phyloP scores from a whole-genome alignment of 2,113 vertebrate species.

The Cygnus atratus region DNA sequence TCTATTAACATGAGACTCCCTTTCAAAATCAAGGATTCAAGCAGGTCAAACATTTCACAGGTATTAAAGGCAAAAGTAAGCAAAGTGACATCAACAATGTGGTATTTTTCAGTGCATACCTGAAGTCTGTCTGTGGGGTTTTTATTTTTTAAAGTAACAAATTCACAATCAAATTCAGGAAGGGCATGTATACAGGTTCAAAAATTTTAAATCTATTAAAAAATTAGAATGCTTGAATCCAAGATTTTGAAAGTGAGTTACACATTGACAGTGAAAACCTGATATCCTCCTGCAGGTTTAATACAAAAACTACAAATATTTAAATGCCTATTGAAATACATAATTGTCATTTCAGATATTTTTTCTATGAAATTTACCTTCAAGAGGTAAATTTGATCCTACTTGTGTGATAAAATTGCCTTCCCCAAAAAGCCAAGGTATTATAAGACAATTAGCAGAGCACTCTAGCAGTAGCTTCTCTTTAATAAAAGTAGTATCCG shows the following conservation, averaged over 20 bases:
- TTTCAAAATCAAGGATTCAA: not conserved
- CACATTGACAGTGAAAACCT: not conserved
- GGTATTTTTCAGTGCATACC: not conserved
- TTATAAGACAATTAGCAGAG: not conserved
- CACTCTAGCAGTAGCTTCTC: not conserved
- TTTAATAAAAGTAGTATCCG: not conserved
- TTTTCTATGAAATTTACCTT: not conserved
- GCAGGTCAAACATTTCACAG: not conserved
- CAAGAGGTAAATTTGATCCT: not conserved
- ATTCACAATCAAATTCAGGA: not conserved
- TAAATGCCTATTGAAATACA: not conserved
- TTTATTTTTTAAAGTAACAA: not conserved
- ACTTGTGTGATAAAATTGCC: not conserved
- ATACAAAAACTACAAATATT: not conserved
- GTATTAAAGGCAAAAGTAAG: not conserved
- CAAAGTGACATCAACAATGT: not conserved
- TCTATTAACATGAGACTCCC: not conserved
- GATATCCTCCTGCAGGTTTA: not conserved
- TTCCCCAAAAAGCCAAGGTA: not conserved
- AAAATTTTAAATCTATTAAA: not conserved
- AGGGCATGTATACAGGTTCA: not conserved
- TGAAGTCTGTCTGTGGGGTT: not conserved
- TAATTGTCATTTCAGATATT: not conserved
- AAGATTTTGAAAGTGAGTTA: not conserved
- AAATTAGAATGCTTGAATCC: not conserved